Evolutionary conservation across 2,888 invertebrate species (phyloP), one percentile per base, ranked within the genome.

Genomic region (Sussaba pulchella): DNA sequence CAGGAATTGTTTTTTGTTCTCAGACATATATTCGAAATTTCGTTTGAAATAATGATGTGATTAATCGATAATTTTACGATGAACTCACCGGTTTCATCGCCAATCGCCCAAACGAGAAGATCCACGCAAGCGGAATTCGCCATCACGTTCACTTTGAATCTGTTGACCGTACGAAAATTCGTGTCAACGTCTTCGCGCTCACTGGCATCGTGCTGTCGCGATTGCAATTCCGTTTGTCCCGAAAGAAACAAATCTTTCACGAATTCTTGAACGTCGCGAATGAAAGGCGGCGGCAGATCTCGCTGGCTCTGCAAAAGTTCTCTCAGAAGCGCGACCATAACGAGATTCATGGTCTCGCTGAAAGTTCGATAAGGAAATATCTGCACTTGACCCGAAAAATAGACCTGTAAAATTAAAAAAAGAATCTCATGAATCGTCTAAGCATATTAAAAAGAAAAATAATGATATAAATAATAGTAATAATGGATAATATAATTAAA

Each of bases 91-190:
- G 97, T 97, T 93, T 99, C 99, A 92, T 99, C 99, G 0, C 97
- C 96, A 84, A 99, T 98, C 0, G 99, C 98, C 99, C 99, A 99
- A 36, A 99, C 99, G 1, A 99, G 94, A 6, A 99, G 94, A 92
- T 99, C 99, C 0, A 99, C 98, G 90, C 99, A 99, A 0, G 98
- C 98, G 0, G 99, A 98, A 93, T 99, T 99, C 0, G 98, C 98
- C 96, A 98, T 98, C 0, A 99, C 98, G 89, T 98, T 98, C 43
- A 98, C 96, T 93, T 98, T 98, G 91, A 98, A 98, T 91, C 97
- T 97, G 92, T 98, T 97, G 1, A 98, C 96, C 0, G 96, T 95
- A 0, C 96, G 95, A 87, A 94, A 96, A 92, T 97, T 97, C 78
- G 95, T 96, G 88, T 97, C 97, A 10, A 95, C 93, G 85, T 97